phyloP scores from a whole-genome alignment of 2,113 vertebrate genomes.

The Mastomys coucha region DNA sequence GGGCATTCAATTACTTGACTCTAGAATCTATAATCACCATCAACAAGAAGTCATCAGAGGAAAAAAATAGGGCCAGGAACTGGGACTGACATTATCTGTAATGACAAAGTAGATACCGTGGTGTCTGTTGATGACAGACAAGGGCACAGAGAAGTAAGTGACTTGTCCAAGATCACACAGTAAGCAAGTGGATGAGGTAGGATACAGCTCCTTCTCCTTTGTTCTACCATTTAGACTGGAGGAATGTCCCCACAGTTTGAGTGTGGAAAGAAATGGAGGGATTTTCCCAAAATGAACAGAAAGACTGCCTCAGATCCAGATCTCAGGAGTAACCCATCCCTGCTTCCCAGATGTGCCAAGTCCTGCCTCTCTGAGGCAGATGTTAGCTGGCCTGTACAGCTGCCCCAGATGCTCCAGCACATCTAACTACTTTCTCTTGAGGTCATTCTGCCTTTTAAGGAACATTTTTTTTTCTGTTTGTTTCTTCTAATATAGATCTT shows the following conservation, averaged over 20 bases:
- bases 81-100: background rate
- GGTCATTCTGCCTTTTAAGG: background rate
- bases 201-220: background rate
- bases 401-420: background rate
- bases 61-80: background rate
- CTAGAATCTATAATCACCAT: background rate
- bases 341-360: background rate
- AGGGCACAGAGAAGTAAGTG: background rate
- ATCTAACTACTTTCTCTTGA: background rate
- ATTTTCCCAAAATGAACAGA: no score
- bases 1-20: background rate
- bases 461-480: background rate
- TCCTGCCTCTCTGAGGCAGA: background rate
- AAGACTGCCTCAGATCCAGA: background rate
- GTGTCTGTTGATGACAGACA: background rate
- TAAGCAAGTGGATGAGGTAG: background rate
- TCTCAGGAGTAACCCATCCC: fast-evolving
- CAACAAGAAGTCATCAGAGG: background rate
- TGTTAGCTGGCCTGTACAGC: background rate
- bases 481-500: background rate
- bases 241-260: background rate
- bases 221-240: background rate
- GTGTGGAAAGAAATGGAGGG: background rate
- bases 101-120: background rate
- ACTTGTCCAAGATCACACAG: background rate